Base-by-base conservation (phyloP, 2,797 vertebrate genomes). In the Potorous gilbertii region DNA sequence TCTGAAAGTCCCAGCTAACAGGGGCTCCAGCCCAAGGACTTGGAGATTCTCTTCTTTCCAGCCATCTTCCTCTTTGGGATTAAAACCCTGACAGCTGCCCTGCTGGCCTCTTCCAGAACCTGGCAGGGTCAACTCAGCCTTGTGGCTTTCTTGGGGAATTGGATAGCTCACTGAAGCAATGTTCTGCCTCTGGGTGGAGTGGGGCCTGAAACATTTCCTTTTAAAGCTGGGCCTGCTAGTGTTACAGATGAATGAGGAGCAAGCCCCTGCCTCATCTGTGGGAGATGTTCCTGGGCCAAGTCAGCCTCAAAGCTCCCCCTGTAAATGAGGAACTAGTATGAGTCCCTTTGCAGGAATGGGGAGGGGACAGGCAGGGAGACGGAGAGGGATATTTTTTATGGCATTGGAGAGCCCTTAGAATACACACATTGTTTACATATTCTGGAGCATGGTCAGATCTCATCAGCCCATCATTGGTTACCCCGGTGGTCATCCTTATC, bases 1-100 rank as follows among this genome's bases (percentile, higher is more conserved):
- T 0, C 66, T 0, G 24, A 52, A 92, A 91, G 50, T n/a, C 27
- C 56, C 52, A 34, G 0, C 9, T 5, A 92, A 40, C 55, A 90
- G 46, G 10, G 27, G 74, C 46, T 55, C 54, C 52, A 90, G 94
- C 54, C 54, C 10, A 1, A 27, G 40, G 55, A 50, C 34, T 54
- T 29, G 89, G 66, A 92, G 90, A 40, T 90, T n/a, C 16, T 57
- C 92, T 29, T 54, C 91, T 94, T 94, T 93, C 91, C 54, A 11
- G 0, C 34, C 46, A 90, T 46, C n/a, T 50, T 93, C 95, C 93
- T 81, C 87, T 89, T 52, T 90, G 56, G 91, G 91, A 92, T 55
- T 87, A 57, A 95, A 91, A 40, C 28, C 12, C 54, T 56, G 16
- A 21, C 66, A 21, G n/a, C 66, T 81, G 6, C 66, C n/a, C n/a